Evolutionary conservation across 1,140 invertebrate genomes (phyloP).

Genomic region (Bactericera cockerelli): DNA sequence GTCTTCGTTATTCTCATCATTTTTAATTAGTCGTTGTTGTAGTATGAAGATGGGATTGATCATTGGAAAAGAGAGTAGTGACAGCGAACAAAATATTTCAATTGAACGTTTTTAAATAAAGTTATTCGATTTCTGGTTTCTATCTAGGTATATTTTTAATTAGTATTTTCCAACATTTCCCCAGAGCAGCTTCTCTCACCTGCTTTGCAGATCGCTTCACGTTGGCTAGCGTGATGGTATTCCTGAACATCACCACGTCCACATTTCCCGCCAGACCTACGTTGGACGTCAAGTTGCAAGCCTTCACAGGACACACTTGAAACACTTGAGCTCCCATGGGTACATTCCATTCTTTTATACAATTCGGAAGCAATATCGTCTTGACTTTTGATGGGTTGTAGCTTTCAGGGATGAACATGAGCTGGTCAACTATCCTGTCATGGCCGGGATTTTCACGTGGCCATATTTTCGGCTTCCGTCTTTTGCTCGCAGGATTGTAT

Average conservation of each 20-base stretch:
- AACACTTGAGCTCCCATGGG: neutral
- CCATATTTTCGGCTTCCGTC: slow-evolving; percentile 30
- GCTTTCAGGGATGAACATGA: slow-evolving; percentile 49
- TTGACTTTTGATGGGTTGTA: neutral
- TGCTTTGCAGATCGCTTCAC: no score
- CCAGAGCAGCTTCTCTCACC: no score
- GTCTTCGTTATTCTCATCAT: no score
- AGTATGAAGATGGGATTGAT: no score
- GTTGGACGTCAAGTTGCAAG: neutral
- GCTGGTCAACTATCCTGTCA: slow-evolving; percentile 52
- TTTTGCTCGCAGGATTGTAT: neutral
- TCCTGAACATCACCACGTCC: neutral
- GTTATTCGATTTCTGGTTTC: no score
- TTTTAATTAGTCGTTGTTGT: no score
- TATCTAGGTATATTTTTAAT: no score
- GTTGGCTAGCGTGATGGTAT: no score
- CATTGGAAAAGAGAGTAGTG: no score
- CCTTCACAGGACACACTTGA: neutral
- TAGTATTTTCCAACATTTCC: no score
- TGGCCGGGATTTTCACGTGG: slow-evolving; percentile 36
- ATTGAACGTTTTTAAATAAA: no score
- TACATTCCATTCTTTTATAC: neutral
- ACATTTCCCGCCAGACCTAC: neutral
- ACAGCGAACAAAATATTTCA: no score
- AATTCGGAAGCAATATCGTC: neutral